Conservation (phyloP, 2,888 invertebrate genomes). For the Chloromyia formosa region DNA sequence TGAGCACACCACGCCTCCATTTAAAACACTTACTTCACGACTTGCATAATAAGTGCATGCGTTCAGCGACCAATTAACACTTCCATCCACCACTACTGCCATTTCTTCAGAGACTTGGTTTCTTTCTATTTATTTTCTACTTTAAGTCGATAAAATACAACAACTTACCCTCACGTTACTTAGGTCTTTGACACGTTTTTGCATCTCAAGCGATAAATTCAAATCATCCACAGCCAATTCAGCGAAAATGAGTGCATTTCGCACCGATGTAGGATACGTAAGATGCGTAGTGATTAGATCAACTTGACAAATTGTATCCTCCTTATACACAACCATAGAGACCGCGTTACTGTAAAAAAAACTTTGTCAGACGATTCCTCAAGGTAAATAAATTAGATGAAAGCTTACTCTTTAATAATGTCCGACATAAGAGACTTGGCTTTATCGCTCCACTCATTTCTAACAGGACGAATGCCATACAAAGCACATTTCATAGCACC, state of each 20-base stretch:
- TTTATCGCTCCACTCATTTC: slow-evolving; percentile 66
- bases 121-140: too few relatives aligned
- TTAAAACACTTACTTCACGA: too few relatives aligned
- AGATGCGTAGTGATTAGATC: slow-evolving; percentile 61
- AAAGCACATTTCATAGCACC: slow-evolving; percentile 71
- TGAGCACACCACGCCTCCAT: too few relatives aligned
- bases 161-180: slow-evolving; percentile 21
- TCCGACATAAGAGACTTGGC: slow-evolving; percentile 68
- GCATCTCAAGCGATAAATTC: slow-evolving; percentile 6
- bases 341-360: slow-evolving; percentile 53
- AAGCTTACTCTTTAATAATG: slow-evolving; percentile 68
- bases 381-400: too few relatives aligned
- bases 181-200: slow-evolving; percentile 22
- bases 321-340: slow-evolving; percentile 53
- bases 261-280: slow-evolving; percentile 60
- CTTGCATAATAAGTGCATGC: too few relatives aligned
- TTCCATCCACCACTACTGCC: too few relatives aligned
- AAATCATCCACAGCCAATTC: slow-evolving; percentile 55
- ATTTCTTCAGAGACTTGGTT: too few relatives aligned
- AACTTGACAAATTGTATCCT: slow-evolving; percentile 58
- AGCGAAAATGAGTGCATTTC: slow-evolving; percentile 62
- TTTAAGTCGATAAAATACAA: too few relatives aligned
- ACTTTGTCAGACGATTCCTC: neutral
- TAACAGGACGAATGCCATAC: slow-evolving; percentile 67
- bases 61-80: too few relatives aligned